Evolutionary conservation across 2,113 vertebrate species (phyloP).

Genomic region (Myotis yumanensis): DNA sequence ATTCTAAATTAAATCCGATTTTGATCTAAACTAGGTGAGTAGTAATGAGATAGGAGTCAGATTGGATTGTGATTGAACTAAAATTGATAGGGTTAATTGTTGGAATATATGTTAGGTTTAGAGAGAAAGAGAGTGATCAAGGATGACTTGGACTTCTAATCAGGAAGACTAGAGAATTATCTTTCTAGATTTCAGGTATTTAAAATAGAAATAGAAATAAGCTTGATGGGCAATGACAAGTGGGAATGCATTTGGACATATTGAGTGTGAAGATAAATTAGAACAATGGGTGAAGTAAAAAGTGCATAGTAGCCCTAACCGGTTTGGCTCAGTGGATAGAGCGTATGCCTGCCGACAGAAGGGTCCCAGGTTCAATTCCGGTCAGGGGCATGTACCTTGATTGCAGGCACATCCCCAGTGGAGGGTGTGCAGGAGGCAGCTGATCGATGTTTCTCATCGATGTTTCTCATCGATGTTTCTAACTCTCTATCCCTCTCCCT

Average conservation of each 20-base stretch:
- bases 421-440: too few species aligned
- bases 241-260: background rate
- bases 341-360: too few species aligned
- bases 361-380: too few species aligned
- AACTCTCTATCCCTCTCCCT: too few species aligned
- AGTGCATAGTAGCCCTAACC: background rate
- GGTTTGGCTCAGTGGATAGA: too few species aligned
- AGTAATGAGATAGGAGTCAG: background rate
- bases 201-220: background rate
- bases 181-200: background rate
- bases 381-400: too few species aligned
- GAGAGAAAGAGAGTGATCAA: background rate
- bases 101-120: background rate
- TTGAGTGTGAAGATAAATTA: background rate
- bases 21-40: background rate
- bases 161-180: conserved; percentile 2
- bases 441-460: too few species aligned
- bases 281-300: background rate
- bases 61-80: background rate
- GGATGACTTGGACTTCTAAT: conserved; percentile 2
- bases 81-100: background rate
- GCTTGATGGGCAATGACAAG: background rate
- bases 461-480: too few species aligned
- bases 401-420: too few species aligned
- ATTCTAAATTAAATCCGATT: conserved; percentile 26